These are phyloP conservation scores for Agelastica alni DNA, from an alignment of 2,888 invertebrate species.

Conservation along the genomic window DNA sequence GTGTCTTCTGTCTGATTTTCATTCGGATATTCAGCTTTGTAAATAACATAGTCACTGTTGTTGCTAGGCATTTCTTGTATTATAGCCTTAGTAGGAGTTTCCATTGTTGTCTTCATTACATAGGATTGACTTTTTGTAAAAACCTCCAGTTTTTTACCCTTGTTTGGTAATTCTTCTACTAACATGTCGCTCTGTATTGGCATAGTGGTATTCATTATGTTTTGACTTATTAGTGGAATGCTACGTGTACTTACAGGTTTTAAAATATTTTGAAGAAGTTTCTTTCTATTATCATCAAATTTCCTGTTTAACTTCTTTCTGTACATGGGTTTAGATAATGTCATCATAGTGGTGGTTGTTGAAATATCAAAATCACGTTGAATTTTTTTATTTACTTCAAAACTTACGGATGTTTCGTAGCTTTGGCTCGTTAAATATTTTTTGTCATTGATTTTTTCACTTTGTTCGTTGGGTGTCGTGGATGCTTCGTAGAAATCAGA, in stretches of 20 bases:
- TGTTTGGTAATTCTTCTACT: not conserved
- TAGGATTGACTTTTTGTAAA: not conserved
- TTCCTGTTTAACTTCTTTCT: not conserved
- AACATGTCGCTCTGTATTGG: not conserved
- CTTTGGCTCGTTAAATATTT: slow-evolving; percentile 32
- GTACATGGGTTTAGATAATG: not conserved
- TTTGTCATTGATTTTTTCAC: slow-evolving; percentile 19
- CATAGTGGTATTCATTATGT: not conserved
- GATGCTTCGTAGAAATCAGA: slow-evolving; percentile 47
- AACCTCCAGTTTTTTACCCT: not conserved
- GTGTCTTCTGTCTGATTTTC: slow-evolving; percentile 11
- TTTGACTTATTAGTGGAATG: not conserved
- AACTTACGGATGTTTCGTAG: slow-evolving; percentile 47
- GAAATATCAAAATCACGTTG: slow-evolving; percentile 10
- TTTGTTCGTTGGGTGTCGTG: slow-evolving; percentile 24
- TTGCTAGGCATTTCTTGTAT: slow-evolving; percentile 19
- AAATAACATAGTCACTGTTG: slow-evolving; percentile 35
- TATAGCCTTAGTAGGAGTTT: slow-evolving; percentile 11
- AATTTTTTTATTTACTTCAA: slow-evolving; percentile 57
- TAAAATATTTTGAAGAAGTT: no score
- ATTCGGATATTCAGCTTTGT: slow-evolving; percentile 38
- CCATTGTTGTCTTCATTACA: not conserved
- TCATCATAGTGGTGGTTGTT: not conserved
- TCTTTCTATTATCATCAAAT: not conserved
- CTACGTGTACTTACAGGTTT: not conserved